Conservation (phyloP, 2,113 vertebrate genomes). For the Symphodus melops region DNA sequence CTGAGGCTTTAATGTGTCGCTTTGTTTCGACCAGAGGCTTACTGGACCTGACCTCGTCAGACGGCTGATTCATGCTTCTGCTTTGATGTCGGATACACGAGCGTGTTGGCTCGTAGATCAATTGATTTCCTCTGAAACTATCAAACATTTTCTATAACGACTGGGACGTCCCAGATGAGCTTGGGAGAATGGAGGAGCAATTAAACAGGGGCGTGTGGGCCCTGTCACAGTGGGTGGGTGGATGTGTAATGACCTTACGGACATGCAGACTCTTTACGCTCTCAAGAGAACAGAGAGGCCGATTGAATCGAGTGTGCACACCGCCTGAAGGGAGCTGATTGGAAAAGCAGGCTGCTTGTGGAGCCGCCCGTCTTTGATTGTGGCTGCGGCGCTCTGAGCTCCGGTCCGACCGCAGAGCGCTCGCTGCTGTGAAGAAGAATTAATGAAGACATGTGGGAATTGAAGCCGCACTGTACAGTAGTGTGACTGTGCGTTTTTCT, state of each 20-base stretch:
- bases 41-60: not conserved
- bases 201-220: slow-evolving; percentile 16
- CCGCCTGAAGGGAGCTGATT: not conserved
- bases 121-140: not conserved
- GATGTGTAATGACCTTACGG: slow-evolving; percentile 1
- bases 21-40: not conserved
- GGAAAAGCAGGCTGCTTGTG: not conserved
- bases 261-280: not conserved
- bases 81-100: not conserved
- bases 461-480: slow-evolving; percentile 8
- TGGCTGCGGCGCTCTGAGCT: not conserved
- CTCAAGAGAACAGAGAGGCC: not conserved
- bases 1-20: too few relatives aligned
- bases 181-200: not conserved
- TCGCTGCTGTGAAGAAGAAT: slow-evolving; percentile 28
- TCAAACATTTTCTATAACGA: slow-evolving; percentile 11
- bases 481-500: slow-evolving; percentile 27
- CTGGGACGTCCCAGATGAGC: not conserved
- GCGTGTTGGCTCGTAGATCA: not conserved
- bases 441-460: slow-evolving; percentile 64
- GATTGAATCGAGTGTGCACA: not conserved
- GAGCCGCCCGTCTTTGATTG: slow-evolving; percentile 19
- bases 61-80: not conserved
- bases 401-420: slow-evolving; percentile 7
- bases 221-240: not conserved